Evolutionary conservation across 2,113 vertebrate species (phyloP), one percentile per base, ranked within the genome.

Genomic region (Himantopus leucocephalus): DNA sequence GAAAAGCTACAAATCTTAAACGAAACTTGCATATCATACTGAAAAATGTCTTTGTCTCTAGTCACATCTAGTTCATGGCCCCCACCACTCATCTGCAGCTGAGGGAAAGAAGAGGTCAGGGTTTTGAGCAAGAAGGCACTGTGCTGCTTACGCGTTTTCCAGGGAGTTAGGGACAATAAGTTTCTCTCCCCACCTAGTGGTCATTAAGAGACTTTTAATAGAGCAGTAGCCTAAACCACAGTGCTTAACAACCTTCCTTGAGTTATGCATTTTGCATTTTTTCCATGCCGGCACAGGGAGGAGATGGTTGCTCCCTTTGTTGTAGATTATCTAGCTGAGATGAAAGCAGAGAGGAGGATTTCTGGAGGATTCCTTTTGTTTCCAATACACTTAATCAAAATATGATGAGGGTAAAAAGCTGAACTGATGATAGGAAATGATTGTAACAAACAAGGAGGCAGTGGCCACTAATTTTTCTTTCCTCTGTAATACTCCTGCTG

Each of bases 171-270:
- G 89, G 94, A 95, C 89, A 82, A 0, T 43, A 84, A 95, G 90
- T 92, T 91, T 97, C 97, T 98, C 95, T 97, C 97, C 88, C 98
- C 98, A 97, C 53, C 98, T 98, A 97, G 98, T 98, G 98, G 97
- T 78, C 96, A 70, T 47, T 88, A 56, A 29, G 55, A 86, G 62
- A 59, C 59, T 73, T 82, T 59, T 92, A 32, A 68, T 43, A 75
- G 59, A 87, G 6, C 62, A 50, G 23, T 43, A 76, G 78, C 35
- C 26, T 67, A 47, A 88, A 39, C 13, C 45, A 35, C 30, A 23
- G 27, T 20, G 34, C 52, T 94, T 88, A 92, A n/a, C 52, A 92
- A 16, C 15, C 14, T 62, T 43, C 66, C 1, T 5, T 3, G 32
- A 62, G 35, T 5, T 16, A 60, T 29, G 52, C 26, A 7, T 58